Conservation (phyloP, 1,140 invertebrate genomes). For the Zaprionus ghesquierei region DNA sequence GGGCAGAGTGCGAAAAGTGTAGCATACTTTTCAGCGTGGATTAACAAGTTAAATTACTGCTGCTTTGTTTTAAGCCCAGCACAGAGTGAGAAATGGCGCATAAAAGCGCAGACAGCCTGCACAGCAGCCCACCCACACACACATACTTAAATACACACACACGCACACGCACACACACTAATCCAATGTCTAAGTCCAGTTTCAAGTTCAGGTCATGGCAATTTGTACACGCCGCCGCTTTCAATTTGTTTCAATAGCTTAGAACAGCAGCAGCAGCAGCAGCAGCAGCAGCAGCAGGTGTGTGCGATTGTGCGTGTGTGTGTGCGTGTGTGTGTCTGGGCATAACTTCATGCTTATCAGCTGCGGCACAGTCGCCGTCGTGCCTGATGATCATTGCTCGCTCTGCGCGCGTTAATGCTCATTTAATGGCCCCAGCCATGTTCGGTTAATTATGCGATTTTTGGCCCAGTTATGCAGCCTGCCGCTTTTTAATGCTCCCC, state of each 20-base stretch:
- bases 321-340: not conserved
- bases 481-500: slow-evolving; percentile 63
- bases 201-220: slow-evolving; percentile 34
- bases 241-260: slow-evolving; percentile 58
- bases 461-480: slow-evolving; percentile 67
- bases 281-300: not conserved
- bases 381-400: slow-evolving; percentile 18
- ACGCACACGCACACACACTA: not conserved
- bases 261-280: slow-evolving; percentile 13
- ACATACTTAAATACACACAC: not conserved
- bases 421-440: slow-evolving; percentile 61
- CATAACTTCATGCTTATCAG: slow-evolving; percentile 47
- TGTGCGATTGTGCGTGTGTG: not conserved
- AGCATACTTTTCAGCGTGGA: slow-evolving; percentile 37
- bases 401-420: slow-evolving; percentile 41
- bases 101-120: not conserved
- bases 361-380: slow-evolving; percentile 25
- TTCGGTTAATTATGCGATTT: slow-evolving; percentile 73
- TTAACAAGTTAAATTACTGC: slow-evolving; percentile 44
- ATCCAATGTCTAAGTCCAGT: slow-evolving; percentile 25
- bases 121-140: not conserved
- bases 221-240: slow-evolving; percentile 32
- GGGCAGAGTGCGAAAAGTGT: slow-evolving; percentile 18
- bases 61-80: slow-evolving; percentile 10
- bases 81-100: not conserved